Evolutionary conservation across 2,888 invertebrate genomes (phyloP).

Genomic region (Antitype chi): DNA sequence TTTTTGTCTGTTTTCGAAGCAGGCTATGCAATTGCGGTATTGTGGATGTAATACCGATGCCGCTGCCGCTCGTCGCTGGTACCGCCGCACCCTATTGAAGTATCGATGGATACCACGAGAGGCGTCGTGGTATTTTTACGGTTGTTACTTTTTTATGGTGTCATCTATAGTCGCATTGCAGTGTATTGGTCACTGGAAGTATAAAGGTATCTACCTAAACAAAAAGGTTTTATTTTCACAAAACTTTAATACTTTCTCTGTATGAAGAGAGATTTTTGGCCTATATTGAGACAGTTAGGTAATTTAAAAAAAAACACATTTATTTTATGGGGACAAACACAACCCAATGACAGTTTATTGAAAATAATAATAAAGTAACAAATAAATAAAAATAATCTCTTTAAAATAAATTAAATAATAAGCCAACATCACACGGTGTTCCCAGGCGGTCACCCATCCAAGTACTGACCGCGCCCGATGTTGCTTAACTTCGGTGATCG

Average conservation of each 20-base stretch:
- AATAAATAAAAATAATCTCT: background rate
- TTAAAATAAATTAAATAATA: slow-evolving; percentile 37
- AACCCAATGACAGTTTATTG: too few species aligned
- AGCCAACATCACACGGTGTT: slow-evolving; percentile 79
- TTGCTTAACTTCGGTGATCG: slow-evolving; percentile 89
- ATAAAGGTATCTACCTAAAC: too few species aligned
- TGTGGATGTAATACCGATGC: background rate
- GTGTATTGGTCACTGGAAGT: slow-evolving; percentile 31
- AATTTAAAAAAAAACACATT: background rate
- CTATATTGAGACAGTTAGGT: background rate
- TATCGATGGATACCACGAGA: slow-evolving; percentile 57
- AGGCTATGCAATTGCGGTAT: too few species aligned
- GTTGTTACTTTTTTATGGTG: slow-evolving; percentile 51
- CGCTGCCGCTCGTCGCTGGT: slow-evolving; percentile 24
- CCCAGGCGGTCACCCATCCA: slow-evolving; percentile 84
- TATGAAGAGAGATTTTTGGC: background rate
- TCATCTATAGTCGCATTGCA: slow-evolving; percentile 31
- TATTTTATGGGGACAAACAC: too few species aligned
- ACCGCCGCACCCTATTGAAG: slow-evolving; percentile 46
- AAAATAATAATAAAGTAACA: too few species aligned
- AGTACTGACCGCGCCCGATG: slow-evolving; percentile 88
- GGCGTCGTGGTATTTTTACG: slow-evolving; percentile 57
- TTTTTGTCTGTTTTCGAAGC: too few species aligned
- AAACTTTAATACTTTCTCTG: background rate
- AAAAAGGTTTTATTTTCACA: too few species aligned